Conservation (phyloP, 2,113 vertebrate genomes). For the Nicator chloris region DNA sequence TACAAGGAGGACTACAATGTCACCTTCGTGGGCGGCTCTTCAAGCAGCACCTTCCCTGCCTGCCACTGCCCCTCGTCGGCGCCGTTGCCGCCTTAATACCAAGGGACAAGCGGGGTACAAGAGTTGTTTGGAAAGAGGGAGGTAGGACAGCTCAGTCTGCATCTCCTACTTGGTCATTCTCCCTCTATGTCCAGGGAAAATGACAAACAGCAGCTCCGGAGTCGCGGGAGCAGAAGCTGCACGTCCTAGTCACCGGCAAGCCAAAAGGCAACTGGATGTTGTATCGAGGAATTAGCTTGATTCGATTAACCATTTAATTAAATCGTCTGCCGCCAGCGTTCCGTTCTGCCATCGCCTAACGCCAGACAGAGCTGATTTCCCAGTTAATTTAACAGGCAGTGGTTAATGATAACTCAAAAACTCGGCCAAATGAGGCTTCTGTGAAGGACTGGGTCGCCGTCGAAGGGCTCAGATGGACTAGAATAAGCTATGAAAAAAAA, state of each 20-base stretch:
- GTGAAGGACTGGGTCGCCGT: not conserved
- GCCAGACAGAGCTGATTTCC: slow-evolving; percentile 3
- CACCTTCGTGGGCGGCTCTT: not conserved
- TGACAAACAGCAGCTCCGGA: not conserved
- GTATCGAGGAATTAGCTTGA: slow-evolving; percentile 1
- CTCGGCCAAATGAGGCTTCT: slow-evolving; percentile 5
- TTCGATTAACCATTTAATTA: slow-evolving; percentile 48
- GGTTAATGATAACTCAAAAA: slow-evolving; percentile 47
- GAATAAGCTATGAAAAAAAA: not conserved
- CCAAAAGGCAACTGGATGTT: not conserved
- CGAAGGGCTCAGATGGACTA: not conserved
- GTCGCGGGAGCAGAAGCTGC: not conserved
- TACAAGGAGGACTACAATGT: not conserved
- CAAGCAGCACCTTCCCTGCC: not conserved
- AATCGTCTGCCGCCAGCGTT: not conserved
- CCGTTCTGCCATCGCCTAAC: not conserved
- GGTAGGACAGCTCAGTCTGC: not conserved
- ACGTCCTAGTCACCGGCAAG: not conserved
- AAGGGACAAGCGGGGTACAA: not conserved
- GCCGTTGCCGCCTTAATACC: not conserved
- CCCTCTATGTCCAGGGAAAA: not conserved
- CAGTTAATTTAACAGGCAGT: slow-evolving; percentile 26
- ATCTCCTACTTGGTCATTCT: not conserved
- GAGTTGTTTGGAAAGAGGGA: not conserved
- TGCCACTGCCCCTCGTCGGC: not conserved